Conservation (phyloP, 1,140 invertebrate genomes). For the Drosophila albomicans region DNA sequence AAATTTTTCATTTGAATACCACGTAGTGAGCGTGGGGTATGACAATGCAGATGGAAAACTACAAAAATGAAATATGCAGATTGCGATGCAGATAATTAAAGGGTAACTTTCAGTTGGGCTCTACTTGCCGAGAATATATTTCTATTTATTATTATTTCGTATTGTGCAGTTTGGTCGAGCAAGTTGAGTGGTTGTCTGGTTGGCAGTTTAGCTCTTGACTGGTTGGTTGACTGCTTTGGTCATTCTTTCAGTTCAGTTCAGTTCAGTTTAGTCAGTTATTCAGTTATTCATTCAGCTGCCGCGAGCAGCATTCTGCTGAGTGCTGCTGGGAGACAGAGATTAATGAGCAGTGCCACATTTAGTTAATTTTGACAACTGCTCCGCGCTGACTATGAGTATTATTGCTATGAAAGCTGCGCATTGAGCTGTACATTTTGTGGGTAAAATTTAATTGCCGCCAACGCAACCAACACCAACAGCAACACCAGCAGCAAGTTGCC, state of each 20-base stretch:
- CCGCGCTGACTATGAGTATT: constrained; percentile 65
- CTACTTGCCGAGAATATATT: background rate
- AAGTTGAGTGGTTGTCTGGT: constrained; percentile 15
- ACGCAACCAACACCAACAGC: constrained; percentile 17
- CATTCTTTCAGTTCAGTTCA: constrained; percentile 37
- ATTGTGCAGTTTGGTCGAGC: constrained; percentile 22
- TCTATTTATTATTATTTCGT: constrained; percentile 33
- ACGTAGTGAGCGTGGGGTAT: background rate
- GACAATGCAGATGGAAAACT: background rate
- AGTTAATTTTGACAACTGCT: constrained; percentile 81
- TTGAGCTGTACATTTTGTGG: constrained; percentile 63
- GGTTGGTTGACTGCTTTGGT: constrained; percentile 46
- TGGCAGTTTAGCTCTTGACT: constrained; percentile 24
- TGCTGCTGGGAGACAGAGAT: constrained; percentile 65
- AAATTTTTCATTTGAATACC: constrained; percentile 76
- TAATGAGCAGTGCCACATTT: constrained; percentile 77
- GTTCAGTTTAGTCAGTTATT: constrained; percentile 20
- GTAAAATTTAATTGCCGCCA: constrained; percentile 72
- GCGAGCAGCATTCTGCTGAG: constrained; percentile 13
- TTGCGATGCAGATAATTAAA: background rate
- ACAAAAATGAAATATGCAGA: background rate
- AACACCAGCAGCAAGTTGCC: background rate
- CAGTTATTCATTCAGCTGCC: constrained; percentile 33
- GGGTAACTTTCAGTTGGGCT: background rate
- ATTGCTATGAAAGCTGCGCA: constrained; percentile 54